Conservation (phyloP, 2,797 vertebrate species). For the Phrynocephalus forsythii region DNA sequence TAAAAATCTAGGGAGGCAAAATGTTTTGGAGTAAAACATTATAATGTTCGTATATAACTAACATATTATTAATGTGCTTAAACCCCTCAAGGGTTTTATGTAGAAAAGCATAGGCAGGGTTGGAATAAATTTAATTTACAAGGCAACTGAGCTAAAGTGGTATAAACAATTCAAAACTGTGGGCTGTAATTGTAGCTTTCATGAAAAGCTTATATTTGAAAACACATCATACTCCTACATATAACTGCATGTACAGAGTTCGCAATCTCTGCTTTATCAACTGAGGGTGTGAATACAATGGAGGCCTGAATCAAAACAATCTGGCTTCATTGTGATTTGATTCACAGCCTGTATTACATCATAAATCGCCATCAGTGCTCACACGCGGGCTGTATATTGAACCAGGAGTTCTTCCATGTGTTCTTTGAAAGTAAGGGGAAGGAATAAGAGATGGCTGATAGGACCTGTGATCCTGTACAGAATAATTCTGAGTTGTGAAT, state of each 20-base stretch:
- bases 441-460: too few species aligned
- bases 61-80: slow-evolving; percentile 8
- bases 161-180: background rate
- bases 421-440: too few species aligned
- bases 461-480: too few species aligned
- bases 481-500: too few species aligned
- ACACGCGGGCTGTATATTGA: too few species aligned
- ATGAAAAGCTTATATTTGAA: background rate
- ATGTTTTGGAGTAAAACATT: background rate
- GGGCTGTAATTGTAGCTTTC: slow-evolving; percentile 2
- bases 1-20: background rate
- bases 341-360: too few species aligned
- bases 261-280: background rate
- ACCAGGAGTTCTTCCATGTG: too few species aligned
- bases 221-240: background rate
- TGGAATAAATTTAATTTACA: slow-evolving; percentile 23
- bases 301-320: too few species aligned
- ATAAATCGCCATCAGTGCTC: too few species aligned
- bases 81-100: background rate
- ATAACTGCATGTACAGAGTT: background rate
- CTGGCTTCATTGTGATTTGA: too few species aligned
- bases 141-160: slow-evolving; percentile 1
- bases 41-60: background rate
- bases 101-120: background rate
- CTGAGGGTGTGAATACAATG: too few species aligned